These are phyloP conservation scores for Grapholita molesta DNA, from an alignment of 1,140 invertebrate genomes.

Conservation along the genomic window DNA sequence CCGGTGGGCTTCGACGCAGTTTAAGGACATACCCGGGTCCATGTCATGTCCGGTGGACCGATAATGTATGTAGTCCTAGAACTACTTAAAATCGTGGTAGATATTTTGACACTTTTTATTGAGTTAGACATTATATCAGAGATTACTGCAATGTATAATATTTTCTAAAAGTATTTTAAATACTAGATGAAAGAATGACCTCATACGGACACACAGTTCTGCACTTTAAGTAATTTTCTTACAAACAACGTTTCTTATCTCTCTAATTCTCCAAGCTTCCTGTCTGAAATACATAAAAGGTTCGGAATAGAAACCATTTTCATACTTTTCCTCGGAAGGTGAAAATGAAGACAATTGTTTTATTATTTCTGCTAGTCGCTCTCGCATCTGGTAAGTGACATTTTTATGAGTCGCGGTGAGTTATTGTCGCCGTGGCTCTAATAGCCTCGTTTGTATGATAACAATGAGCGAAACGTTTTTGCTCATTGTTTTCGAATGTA, in stretches of 20 bases:
- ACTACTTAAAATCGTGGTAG: too few species aligned
- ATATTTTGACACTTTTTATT: too few species aligned
- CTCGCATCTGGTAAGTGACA: constrained; percentile 15
- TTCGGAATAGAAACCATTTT: not conserved
- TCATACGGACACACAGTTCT: not conserved
- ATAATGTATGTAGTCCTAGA: too few species aligned
- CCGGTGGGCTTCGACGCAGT: too few species aligned
- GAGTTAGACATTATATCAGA: too few species aligned
- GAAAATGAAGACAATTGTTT: constrained; percentile 11
- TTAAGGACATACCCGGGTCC: too few species aligned
- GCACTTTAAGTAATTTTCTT: not conserved
- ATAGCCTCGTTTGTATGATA: constrained; percentile 9
- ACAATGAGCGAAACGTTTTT: not conserved
- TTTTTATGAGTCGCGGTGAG: not conserved
- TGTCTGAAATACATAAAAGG: constrained; percentile 4
- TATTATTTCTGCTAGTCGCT: not conserved
- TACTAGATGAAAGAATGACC: too few species aligned
- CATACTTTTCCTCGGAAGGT: not conserved
- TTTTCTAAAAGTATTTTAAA: too few species aligned
- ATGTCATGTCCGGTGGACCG: too few species aligned
- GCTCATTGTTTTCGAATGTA: not conserved
- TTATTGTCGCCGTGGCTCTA: not conserved
- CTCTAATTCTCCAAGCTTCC: not conserved
- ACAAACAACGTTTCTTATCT: constrained; percentile 1
- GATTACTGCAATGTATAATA: too few species aligned